phyloP scores from a whole-genome alignment of 30 jellyfish, hydroid and myxozoan genomes.

The Euphysa ruthae region DNA sequence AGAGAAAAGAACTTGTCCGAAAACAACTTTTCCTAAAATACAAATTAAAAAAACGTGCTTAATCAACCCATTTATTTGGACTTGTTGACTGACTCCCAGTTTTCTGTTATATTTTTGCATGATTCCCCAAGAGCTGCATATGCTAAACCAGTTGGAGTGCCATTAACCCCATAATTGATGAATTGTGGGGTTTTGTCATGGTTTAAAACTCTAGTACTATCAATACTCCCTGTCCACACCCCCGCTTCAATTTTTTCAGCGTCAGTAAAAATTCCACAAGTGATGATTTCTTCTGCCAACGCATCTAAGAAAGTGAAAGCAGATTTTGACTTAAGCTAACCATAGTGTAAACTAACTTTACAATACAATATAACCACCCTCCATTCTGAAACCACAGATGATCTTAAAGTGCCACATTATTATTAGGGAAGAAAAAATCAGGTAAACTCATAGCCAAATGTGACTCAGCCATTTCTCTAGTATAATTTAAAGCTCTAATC shows the following conservation, averaged over 20 bases:
- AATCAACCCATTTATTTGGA: background rate
- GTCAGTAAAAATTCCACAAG: background rate
- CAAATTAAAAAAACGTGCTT: background rate
- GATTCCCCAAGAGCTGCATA: slow-evolving; percentile 7
- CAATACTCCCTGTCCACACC: background rate
- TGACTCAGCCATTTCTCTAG: too few species aligned
- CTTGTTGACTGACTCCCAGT: background rate
- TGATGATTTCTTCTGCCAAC: background rate
- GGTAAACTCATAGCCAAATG: too few species aligned
- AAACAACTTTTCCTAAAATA: background rate
- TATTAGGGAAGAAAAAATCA: too few species aligned
- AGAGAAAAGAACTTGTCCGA: slow-evolving; percentile 15
- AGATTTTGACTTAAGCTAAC: too few species aligned
- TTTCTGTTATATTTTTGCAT: background rate
- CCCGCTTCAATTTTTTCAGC: slow-evolving; percentile 4
- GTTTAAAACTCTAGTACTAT: background rate
- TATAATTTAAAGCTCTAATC: too few species aligned
- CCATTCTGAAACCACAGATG: too few species aligned
- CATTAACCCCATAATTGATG: slow-evolving; percentile 1
- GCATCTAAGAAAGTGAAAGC: too few species aligned
- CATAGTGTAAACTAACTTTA: too few species aligned
- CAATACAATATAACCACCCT: too few species aligned
- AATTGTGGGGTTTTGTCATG: slow-evolving; percentile 1
- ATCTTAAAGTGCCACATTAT: too few species aligned
- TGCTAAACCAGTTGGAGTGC: background rate